Percentiles rank a stretch among this genome's conserved stretches.
phyloP scores from a whole-genome alignment of 2,113 vertebrate species.

The Nestor notabilis region DNA sequence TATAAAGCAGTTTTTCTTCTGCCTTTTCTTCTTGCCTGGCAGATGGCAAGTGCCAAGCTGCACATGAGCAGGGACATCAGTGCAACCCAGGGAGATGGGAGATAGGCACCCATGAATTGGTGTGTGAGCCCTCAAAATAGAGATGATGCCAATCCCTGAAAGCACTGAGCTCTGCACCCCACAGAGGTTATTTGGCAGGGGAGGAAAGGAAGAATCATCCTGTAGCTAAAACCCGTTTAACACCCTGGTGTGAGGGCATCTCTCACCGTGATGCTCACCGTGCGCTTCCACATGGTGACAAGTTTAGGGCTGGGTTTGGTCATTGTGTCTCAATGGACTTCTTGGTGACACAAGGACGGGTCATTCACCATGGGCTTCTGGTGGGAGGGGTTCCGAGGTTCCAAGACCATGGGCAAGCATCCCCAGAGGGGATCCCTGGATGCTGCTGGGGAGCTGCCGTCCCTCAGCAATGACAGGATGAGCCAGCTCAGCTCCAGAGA shows the following conservation, averaged over 20 bases:
- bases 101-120: no score
- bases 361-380: background rate
- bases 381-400: background rate
- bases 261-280: fast-evolving
- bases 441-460: background rate
- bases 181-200: background rate
- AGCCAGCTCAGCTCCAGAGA: background rate
- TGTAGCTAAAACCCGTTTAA: background rate
- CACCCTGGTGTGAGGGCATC: background rate
- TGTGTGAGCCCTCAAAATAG: background rate
- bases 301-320: background rate
- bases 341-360: background rate
- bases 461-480: background rate
- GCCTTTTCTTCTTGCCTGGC: background rate
- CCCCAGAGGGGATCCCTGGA: background rate
- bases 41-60: background rate
- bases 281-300: background rate
- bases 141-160: background rate
- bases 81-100: background rate
- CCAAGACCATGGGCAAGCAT: fast-evolving
- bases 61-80: fast-evolving
- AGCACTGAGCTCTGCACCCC: background rate
- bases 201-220: background rate
- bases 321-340: background rate
- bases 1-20: background rate